phyloP scores from a whole-genome alignment of 2,797 vertebrate genomes.

The Sternarchorhynchus goeldii region DNA sequence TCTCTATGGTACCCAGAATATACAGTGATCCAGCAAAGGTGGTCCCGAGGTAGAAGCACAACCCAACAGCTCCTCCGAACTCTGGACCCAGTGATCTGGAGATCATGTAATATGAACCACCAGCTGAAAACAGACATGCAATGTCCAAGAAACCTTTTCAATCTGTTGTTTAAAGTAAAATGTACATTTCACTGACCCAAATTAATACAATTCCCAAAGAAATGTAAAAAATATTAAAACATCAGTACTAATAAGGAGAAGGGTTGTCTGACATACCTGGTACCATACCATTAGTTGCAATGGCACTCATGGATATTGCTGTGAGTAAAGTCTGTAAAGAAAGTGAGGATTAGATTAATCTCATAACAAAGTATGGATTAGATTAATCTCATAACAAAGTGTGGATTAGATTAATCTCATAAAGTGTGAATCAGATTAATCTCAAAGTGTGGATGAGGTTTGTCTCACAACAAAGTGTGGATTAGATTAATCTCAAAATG shows the following conservation, averaged over 20 bases:
- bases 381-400: slow-evolving; percentile 17
- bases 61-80: slow-evolving; percentile 93
- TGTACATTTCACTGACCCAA: background rate
- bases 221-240: background rate
- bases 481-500: too few species aligned
- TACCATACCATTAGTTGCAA: slow-evolving; percentile 96
- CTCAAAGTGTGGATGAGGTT: too few species aligned
- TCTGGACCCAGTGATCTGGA: slow-evolving; percentile 94
- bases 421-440: slow-evolving; percentile 13
- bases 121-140: slow-evolving; percentile 73
- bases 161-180: background rate
- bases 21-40: slow-evolving; percentile 96
- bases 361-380: slow-evolving; percentile 35
- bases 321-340: slow-evolving; percentile 88
- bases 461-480: slow-evolving; percentile 42
- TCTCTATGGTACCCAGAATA: slow-evolving; percentile 95
- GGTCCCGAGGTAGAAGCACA: slow-evolving; percentile 95
- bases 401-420: background rate
- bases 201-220: background rate
- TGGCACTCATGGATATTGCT: slow-evolving; percentile 97
- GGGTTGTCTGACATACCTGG: slow-evolving; percentile 79
- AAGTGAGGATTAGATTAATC: slow-evolving; percentile 17
- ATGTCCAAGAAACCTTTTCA: background rate
- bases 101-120: slow-evolving; percentile 97
- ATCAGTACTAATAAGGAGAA: background rate